Evolutionary conservation across 2,888 invertebrate species (phyloP), one percentile per base, ranked within the genome.

Genomic region (Tyria jacobaeae): DNA sequence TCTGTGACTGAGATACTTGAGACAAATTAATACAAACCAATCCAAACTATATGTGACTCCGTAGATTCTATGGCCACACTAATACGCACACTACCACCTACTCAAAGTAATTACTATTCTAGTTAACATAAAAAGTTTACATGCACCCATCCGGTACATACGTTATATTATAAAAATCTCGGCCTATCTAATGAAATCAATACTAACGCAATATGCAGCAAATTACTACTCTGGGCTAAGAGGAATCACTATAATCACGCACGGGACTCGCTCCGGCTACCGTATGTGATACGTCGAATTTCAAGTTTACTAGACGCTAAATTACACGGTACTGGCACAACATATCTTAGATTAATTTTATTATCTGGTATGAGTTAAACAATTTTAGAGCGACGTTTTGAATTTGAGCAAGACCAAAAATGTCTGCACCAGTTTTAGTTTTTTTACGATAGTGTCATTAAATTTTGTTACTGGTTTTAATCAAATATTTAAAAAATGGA

Each of bases 111-210:
- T 75, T 77, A 77, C 75, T 60, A 64, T 58, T 68, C 75, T 70
- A 75, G 67, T 77, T 75, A 77, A 62, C 37, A 61, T 53, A 61
- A 75, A 77, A 75, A 71, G 70, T 67, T 75, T 71, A 77, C 75
- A 67, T 70, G 72, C 66, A 77, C 62, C 47, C 70, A 71, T 77
- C 78, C 75, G 72, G 75, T 61, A 64, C 50, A 55, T 60, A 70
- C 75, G 65, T 70, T 79, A 73, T 77, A 79, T 71, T 68, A 78
- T 79, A 76, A 79, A 79, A 75, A 77, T 72, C 74, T 62, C 56
- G 54, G 71, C 70, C 73, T 70, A 73, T 78, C 76, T 79, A 79
- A 79, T 79, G 80, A 79, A 79, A 79, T 79, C 79, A 80, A 79
- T 79, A 79, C 78, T 55, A 68, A 75, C 78, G 73, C 78, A 64